A percentile compares a stretch with the other conserved stretches of the same genome.
Conservation (phyloP, 2,113 vertebrate genomes). For the Polypterus bichir region DNA sequence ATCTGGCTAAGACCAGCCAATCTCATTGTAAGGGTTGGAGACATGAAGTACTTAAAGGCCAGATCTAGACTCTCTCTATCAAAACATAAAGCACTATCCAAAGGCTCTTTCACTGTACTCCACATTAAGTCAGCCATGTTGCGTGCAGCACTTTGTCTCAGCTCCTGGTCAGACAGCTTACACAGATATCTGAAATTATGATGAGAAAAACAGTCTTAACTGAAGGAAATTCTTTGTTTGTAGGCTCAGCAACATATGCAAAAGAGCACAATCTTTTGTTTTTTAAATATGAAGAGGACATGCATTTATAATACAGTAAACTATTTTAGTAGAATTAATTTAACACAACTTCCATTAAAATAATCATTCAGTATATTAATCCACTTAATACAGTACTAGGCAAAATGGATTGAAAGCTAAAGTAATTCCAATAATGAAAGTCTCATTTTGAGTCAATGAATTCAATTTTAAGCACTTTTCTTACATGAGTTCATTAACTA, state of each 20-base stretch:
- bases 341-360: no score
- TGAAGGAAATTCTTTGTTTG: not conserved
- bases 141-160: conserved; percentile 90
- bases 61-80: conserved; percentile 98
- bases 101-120: conserved; percentile 96
- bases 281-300: no score
- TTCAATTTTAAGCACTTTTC: no score
- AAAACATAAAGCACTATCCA: conserved; percentile 93
- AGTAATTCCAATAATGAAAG: no score
- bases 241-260: not conserved
- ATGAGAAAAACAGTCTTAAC: conserved; percentile 8
- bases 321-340: no score
- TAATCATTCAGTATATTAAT: no score
- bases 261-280: no score
- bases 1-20: conserved; percentile 96
- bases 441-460: no score
- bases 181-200: conserved; percentile 75
- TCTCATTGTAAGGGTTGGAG: conserved; percentile 94
- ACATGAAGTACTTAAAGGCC: conserved; percentile 98
- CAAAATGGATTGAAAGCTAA: no score
- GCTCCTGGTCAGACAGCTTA: conserved; percentile 93
- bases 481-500: no score
- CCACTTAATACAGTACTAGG: no score
- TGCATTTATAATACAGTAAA: no score
- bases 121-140: conserved; percentile 99